Conservation (phyloP, 2,797 vertebrate species). For the Lycodopsis pacificus region DNA sequence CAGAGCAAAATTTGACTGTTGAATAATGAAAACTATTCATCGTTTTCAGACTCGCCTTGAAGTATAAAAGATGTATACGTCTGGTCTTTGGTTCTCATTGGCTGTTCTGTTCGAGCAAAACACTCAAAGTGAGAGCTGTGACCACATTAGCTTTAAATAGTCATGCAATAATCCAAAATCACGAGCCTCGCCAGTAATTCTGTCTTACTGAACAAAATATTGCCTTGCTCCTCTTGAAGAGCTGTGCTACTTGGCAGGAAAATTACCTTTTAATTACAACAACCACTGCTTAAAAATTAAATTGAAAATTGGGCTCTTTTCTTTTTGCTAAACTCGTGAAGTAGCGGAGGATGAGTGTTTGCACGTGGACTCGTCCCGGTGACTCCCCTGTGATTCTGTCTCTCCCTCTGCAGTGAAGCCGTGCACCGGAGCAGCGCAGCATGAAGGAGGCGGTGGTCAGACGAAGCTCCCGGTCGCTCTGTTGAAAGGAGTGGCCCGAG, state of each 20-base stretch:
- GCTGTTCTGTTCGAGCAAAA: background rate
- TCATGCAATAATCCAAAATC: slow-evolving; percentile 29
- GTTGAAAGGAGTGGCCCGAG: slow-evolving; percentile 27
- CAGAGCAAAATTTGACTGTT: background rate
- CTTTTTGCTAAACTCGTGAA: slow-evolving; percentile 1
- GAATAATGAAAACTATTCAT: background rate
- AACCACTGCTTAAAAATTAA: slow-evolving; percentile 31
- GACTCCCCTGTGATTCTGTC: slow-evolving; percentile 29
- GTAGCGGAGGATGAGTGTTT: slow-evolving; percentile 21
- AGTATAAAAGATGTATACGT: background rate
- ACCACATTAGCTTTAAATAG: slow-evolving; percentile 49
- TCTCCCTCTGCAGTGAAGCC: slow-evolving; percentile 57
- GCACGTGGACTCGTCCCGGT: slow-evolving; percentile 10
- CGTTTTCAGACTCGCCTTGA: background rate
- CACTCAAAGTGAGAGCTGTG: background rate
- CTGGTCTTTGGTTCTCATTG: background rate
- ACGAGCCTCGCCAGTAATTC: slow-evolving; percentile 43
- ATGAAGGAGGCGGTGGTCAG: slow-evolving; percentile 61
- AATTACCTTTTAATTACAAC: slow-evolving; percentile 51
- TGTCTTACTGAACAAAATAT: slow-evolving; percentile 46
- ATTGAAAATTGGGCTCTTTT: background rate
- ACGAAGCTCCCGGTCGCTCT: slow-evolving; percentile 19
- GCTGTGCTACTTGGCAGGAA: slow-evolving; percentile 53
- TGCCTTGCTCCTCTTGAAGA: slow-evolving; percentile 51
- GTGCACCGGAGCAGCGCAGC: slow-evolving; percentile 49